phyloP scores from a whole-genome alignment of 1,140 invertebrate species.

The Monomorium pharaonis region DNA sequence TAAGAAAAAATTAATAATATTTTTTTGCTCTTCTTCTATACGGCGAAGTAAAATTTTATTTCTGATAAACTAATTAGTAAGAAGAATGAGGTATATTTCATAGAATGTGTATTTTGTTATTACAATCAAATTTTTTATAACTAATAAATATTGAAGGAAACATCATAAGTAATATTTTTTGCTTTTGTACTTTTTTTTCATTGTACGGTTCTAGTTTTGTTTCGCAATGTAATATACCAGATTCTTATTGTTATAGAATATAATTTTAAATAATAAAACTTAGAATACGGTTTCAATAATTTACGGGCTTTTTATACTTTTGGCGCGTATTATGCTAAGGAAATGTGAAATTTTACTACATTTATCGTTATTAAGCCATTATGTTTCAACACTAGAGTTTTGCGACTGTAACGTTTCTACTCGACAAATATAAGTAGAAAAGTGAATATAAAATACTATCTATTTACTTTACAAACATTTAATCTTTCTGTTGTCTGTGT shows the following conservation, averaged over 20 bases:
- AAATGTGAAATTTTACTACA: constrained; percentile 31
- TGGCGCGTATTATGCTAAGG: neutral
- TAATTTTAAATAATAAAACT: constrained; percentile 10
- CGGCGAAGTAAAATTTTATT: too few relatives aligned
- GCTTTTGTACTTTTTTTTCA: too few relatives aligned
- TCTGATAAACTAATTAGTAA: too few relatives aligned
- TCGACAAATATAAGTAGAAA: neutral
- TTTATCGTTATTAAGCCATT: constrained; percentile 13
- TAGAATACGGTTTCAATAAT: constrained; percentile 3
- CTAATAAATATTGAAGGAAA: too few relatives aligned
- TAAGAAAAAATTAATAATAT: neutral
- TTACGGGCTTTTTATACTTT: constrained; percentile 1
- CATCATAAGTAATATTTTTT: too few relatives aligned
- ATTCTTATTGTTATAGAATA: neutral
- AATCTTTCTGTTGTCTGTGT: neutral
- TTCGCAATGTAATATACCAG: neutral
- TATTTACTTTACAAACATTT: constrained; percentile 20
- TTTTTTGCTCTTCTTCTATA: neutral
- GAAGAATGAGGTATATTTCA: too few relatives aligned
- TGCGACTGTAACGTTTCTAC: neutral
- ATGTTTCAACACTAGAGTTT: constrained; percentile 1
- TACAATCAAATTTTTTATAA: too few relatives aligned
- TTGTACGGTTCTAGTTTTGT: neutral
- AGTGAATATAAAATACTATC: constrained; percentile 7
- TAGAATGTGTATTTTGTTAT: too few relatives aligned